phyloP scores from a whole-genome alignment of 2,113 vertebrate genomes.

The Lophotis ruficrista region DNA sequence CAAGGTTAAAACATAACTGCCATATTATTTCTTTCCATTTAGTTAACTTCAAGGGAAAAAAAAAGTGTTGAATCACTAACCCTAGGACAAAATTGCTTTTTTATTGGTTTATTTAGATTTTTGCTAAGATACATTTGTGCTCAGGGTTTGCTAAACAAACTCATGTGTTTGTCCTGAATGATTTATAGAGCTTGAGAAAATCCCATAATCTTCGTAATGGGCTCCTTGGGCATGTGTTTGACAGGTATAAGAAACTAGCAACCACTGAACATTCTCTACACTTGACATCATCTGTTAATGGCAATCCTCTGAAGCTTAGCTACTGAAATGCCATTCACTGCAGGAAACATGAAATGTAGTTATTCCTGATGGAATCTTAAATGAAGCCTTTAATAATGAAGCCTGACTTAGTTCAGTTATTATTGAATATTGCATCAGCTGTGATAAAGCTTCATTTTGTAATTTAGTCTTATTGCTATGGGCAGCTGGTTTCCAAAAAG shows the following conservation, averaged over 20 bases:
- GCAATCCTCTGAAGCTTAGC: background rate
- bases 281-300: background rate
- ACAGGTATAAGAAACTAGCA: conserved; percentile 1
- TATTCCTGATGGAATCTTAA: background rate
- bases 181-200: background rate
- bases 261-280: background rate
- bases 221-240: background rate
- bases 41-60: background rate
- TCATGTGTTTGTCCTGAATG: background rate
- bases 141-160: background rate
- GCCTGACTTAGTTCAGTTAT: background rate
- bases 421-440: background rate
- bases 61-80: background rate
- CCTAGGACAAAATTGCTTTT: background rate
- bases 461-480: background rate
- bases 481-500: background rate
- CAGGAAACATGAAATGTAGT: background rate
- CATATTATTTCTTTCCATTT: background rate
- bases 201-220: background rate
- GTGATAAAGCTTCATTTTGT: background rate
- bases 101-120: background rate
- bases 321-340: background rate
- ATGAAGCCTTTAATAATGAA: background rate
- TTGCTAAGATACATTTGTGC: background rate
- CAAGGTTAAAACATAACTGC: background rate